Base-by-base conservation (phyloP, 1,140 invertebrate species). In the Contarinia nasturtii region DNA sequence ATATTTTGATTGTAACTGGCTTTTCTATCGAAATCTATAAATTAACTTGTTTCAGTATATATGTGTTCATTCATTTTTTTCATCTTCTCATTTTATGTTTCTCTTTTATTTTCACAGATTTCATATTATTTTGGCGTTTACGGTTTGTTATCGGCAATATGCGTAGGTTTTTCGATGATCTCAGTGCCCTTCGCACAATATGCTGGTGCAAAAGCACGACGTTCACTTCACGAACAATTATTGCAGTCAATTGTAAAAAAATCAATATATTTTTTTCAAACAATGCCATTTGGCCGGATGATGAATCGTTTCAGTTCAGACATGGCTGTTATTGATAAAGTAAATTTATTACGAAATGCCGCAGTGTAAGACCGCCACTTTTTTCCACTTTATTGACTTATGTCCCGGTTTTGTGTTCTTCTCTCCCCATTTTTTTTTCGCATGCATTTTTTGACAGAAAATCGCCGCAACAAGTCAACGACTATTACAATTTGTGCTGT, bases 251-350 rank as follows among this genome's bases (percentile, higher is more conserved):
- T 83, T 45, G 66, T 85, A 20, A 60, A 68, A 52, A 71, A 74
- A 50, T 73, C 78, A 10, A 57, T 79, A 47, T 65, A 69, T 22
- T 82, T 82, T 61, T 86, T 84, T 53, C 80, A 84, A 57, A 64
- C 69, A 10, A 80, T 78, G 17, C 73, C 86, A 20, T 64, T 77
- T 49, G 88, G 86, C 7, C 68, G 77, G 48, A 78, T 86, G 33
- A 61, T 89, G 34, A 87, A 89, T 59, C 67, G 86, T 45, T 85
- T 82, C 58, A 76, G 77, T 27, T 76, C 73, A 50, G 80, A 82
- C 54, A 70, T 79, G 50, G 72, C 72, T 56, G 69, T 80, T 49
- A 71, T 89, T 57, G 87, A 92, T 64, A 82, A 82, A 70, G 77
- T 79, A 59, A 50, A 53, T 51, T 33, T 46, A 7, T 43, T 40